A percentile compares a stretch with the other conserved stretches of the same genome.
Evolutionary conservation across 2,113 vertebrate species (phyloP).

Genomic region (Notothenia rossii): DNA sequence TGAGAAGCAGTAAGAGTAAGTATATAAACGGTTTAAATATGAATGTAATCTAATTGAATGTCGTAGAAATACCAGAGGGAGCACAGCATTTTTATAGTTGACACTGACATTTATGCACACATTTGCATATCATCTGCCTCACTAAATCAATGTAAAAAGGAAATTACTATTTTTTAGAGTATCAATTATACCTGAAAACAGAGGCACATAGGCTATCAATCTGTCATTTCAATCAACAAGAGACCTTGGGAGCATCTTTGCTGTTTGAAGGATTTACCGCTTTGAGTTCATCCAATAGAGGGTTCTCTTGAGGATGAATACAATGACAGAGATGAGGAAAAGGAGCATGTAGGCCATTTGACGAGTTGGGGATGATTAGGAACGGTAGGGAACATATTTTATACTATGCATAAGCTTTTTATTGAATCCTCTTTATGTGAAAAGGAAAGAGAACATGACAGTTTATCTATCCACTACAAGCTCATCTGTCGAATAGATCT

Average conservation of each 20-base stretch:
- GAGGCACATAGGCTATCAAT: slow-evolving; percentile 43
- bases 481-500: slow-evolving; percentile 26
- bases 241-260: slow-evolving; percentile 2
- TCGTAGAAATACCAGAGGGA: background rate
- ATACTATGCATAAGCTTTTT: background rate
- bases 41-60: background rate
- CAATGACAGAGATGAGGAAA: background rate
- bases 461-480: slow-evolving; percentile 7
- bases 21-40: background rate
- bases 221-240: slow-evolving; percentile 23
- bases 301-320: slow-evolving; percentile 31
- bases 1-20: background rate
- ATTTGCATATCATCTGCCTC: slow-evolving; percentile 18
- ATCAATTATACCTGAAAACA: slow-evolving; percentile 37
- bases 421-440: background rate
- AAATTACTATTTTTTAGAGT: slow-evolving; percentile 36
- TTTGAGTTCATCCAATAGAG: slow-evolving; percentile 28
- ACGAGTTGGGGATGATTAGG: background rate
- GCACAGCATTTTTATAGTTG: background rate
- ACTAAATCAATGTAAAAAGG: slow-evolving; percentile 12
- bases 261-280: slow-evolving; percentile 48
- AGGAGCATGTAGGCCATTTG: background rate
- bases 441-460: background rate
- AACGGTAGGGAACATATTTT: slow-evolving; percentile 6
- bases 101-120: background rate